Evolutionary conservation across 2,888 invertebrate genomes (phyloP).

Genomic region (Drosophila recens): DNA sequence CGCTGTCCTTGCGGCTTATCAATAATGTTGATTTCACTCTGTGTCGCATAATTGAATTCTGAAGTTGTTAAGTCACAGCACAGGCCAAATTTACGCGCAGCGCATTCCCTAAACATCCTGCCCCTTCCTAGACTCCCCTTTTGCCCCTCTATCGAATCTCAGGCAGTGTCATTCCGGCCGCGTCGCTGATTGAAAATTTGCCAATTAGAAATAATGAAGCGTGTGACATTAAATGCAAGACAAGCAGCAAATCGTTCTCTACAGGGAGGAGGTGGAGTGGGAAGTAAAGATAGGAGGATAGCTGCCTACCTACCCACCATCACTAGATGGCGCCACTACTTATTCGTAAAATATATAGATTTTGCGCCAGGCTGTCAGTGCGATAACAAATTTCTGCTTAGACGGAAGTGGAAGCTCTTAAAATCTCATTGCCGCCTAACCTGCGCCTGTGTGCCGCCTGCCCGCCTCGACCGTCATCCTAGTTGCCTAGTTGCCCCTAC

Average conservation of each 20-base stretch:
- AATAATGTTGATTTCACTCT: constrained; percentile 82
- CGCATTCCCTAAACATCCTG: constrained; percentile 49
- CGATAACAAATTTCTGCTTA: constrained; percentile 77
- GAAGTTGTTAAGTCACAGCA: constrained; percentile 80
- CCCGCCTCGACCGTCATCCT: neutral
- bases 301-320: neutral
- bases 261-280: too few species aligned
- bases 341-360: constrained; percentile 31
- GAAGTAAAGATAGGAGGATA: neutral
- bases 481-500: neutral
- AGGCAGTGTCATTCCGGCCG: constrained; percentile 16
- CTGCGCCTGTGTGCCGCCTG: neutral
- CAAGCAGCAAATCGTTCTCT: constrained; percentile 71
- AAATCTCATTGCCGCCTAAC: constrained; percentile 72
- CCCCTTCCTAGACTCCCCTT: too few species aligned
- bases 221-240: constrained; percentile 81
- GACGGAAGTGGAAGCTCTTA: constrained; percentile 80
- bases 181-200: constrained; percentile 78
- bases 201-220: constrained; percentile 81
- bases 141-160: neutral
- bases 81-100: constrained; percentile 74
- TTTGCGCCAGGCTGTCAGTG: constrained; percentile 49
- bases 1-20: constrained; percentile 82
- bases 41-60: constrained; percentile 82
- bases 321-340: constrained; percentile 42